Evolutionary conservation across 2,888 invertebrate genomes (phyloP).

Genomic region (Tromatobia lineatoria): DNA sequence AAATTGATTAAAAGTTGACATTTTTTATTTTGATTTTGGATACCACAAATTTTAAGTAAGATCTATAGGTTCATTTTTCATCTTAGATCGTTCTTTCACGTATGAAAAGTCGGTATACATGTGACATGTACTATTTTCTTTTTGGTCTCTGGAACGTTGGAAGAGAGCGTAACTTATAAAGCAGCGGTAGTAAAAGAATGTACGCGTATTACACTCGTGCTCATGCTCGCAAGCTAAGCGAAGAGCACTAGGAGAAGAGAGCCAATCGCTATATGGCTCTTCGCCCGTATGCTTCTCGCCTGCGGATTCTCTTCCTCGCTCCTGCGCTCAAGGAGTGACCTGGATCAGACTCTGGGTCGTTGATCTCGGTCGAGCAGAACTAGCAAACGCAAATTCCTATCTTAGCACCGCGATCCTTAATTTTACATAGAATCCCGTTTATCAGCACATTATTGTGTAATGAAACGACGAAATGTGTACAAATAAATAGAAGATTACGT

Average conservation of each 20-base stretch:
- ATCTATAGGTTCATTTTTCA: neutral
- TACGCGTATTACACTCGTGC: constrained; percentile 27
- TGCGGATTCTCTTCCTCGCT: constrained; percentile 46
- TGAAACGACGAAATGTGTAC: neutral
- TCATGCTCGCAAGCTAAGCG: constrained; percentile 5
- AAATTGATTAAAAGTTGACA: no score
- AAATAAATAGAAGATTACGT: neutral
- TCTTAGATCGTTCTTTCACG: neutral
- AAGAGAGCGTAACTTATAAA: constrained; percentile 35
- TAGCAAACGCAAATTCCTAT: neutral
- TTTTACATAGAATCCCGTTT: constrained; percentile 8
- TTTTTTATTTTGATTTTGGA: no score
- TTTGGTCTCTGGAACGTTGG: constrained; percentile 15
- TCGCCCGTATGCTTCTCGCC: neutral
- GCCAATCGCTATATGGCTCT: constrained; percentile 34
- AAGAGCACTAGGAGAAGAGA: constrained; percentile 18
- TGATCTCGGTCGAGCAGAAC: constrained; percentile 65
- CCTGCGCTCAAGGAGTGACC: constrained; percentile 70
- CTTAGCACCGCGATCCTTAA: neutral
- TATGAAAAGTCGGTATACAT: neutral
- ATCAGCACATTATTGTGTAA: neutral
- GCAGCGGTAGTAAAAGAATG: constrained; percentile 37
- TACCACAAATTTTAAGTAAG: no score
- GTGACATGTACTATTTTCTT: neutral
- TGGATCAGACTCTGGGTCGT: constrained; percentile 70